Conservation (phyloP, 2,888 invertebrate species). For the Podotricha telesiphe region DNA sequence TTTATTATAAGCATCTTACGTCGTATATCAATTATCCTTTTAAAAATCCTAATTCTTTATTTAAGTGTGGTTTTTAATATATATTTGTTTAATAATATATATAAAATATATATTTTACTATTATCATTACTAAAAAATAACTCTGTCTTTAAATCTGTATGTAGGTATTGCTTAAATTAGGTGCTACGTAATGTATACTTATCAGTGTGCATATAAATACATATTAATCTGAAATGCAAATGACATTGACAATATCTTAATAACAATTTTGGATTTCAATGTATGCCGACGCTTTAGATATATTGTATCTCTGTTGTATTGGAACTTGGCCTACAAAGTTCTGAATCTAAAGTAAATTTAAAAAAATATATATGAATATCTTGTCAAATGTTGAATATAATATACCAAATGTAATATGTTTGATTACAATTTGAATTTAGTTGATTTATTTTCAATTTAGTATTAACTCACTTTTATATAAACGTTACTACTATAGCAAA, state of each 20-base stretch:
- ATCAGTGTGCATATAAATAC: constrained; percentile 67
- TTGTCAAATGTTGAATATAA: not conserved
- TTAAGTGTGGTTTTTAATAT: not conserved
- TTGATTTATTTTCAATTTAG: no score
- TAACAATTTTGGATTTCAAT: constrained; percentile 42
- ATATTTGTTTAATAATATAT: not conserved
- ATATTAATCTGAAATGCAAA: constrained; percentile 64
- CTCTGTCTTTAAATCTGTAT: constrained; percentile 26
- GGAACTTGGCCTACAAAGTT: constrained; percentile 7
- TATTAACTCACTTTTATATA: no score
- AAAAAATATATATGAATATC: not conserved
- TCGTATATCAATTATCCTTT: not conserved
- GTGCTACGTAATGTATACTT: constrained; percentile 77
- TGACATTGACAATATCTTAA: constrained; percentile 78
- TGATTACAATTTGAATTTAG: no score
- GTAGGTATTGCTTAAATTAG: constrained; percentile 77
- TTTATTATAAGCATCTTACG: not conserved
- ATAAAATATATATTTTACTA: constrained; percentile 7
- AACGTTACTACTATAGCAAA: no score
- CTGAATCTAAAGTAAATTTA: not conserved
- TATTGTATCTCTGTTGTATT: constrained; percentile 34
- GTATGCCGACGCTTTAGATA: constrained; percentile 38
- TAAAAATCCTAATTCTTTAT: not conserved
- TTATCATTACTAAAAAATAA: constrained; percentile 6
- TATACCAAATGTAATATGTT: not conserved